phyloP scores from a whole-genome alignment of 1,140 invertebrate species.

The Scaptodrosophila lebanonensis region DNA sequence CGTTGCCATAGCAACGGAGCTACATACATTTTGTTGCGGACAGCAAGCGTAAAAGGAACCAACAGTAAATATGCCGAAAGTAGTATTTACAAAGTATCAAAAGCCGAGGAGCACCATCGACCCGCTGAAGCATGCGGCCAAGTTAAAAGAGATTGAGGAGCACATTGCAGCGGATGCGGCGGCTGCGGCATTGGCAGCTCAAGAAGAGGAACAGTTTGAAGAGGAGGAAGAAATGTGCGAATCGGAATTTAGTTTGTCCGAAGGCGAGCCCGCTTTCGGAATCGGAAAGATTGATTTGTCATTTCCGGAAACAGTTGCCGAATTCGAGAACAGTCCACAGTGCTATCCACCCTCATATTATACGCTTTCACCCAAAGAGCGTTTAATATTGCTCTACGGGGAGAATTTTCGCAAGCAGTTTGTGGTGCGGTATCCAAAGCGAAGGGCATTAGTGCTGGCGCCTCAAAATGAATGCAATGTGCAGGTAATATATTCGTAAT shows the following conservation, averaged over 20 bases:
- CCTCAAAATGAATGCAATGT: slow-evolving; percentile 89
- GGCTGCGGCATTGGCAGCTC: slow-evolving; percentile 3
- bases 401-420: slow-evolving; percentile 92
- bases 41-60: slow-evolving; percentile 20
- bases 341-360: slow-evolving; percentile 85
- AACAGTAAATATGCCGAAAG: slow-evolving; percentile 41
- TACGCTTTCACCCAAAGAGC: slow-evolving; percentile 86
- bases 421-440: slow-evolving; percentile 79
- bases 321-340: slow-evolving; percentile 44
- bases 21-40: slow-evolving; percentile 20
- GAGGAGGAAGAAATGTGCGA: too few relatives aligned
- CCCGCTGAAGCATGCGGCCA: slow-evolving; percentile 16
- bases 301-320: slow-evolving; percentile 57
- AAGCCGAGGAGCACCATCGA: slow-evolving; percentile 24
- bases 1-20: slow-evolving; percentile 41
- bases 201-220: slow-evolving; percentile 20
- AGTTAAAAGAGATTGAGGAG: slow-evolving; percentile 50
- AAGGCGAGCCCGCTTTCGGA: slow-evolving; percentile 41
- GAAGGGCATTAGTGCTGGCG: slow-evolving; percentile 86
- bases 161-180: neutral
- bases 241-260: slow-evolving; percentile 51
- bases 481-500: slow-evolving; percentile 78
- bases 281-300: slow-evolving; percentile 63
- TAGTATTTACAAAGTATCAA: slow-evolving; percentile 39
- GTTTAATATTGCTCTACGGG: slow-evolving; percentile 84